Evolutionary conservation across 2,888 invertebrate species (phyloP).

Genomic region (Platerodrilus igneus): DNA sequence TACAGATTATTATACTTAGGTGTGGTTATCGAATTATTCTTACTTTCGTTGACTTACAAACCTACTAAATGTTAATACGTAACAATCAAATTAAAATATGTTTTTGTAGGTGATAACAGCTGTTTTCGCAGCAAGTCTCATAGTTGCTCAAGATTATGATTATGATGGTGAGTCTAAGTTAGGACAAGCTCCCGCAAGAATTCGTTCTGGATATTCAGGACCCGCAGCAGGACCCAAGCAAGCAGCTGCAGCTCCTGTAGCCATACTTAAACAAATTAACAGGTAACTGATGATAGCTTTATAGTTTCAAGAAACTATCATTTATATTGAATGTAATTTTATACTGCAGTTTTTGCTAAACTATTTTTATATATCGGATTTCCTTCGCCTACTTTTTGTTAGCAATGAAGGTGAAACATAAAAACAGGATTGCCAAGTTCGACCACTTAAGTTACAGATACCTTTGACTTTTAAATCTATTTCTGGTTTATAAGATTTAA

Average conservation of each 20-base stretch:
- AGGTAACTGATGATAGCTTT: too few relatives aligned
- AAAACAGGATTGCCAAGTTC: too few relatives aligned
- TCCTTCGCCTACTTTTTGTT: too few relatives aligned
- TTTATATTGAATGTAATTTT: too few relatives aligned
- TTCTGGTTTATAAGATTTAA: too few relatives aligned
- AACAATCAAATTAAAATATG: slow-evolving; percentile 4
- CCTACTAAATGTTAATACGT: slow-evolving; percentile 17
- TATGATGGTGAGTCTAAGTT: slow-evolving; percentile 45
- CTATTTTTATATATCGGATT: too few relatives aligned
- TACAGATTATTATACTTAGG: too few relatives aligned
- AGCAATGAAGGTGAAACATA: too few relatives aligned
- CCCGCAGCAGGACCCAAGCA: slow-evolving; percentile 36
- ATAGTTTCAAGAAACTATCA: too few relatives aligned
- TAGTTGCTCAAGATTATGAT: slow-evolving; percentile 52
- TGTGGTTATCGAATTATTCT: slow-evolving; percentile 13
- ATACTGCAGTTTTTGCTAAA: too few relatives aligned
- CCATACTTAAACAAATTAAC: slow-evolving; percentile 85
- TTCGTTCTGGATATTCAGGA: slow-evolving; percentile 46
- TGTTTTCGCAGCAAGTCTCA: slow-evolving; percentile 44
- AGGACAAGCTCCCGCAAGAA: slow-evolving; percentile 49
- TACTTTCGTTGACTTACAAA: slow-evolving; percentile 29
- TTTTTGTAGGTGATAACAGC: slow-evolving; percentile 15
- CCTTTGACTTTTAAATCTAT: too few relatives aligned
- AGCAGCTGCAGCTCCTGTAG: slow-evolving; percentile 64
- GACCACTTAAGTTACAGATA: too few relatives aligned